Conservation (phyloP, 2,888 invertebrate genomes). For the Drosophila parthenogenetica region DNA sequence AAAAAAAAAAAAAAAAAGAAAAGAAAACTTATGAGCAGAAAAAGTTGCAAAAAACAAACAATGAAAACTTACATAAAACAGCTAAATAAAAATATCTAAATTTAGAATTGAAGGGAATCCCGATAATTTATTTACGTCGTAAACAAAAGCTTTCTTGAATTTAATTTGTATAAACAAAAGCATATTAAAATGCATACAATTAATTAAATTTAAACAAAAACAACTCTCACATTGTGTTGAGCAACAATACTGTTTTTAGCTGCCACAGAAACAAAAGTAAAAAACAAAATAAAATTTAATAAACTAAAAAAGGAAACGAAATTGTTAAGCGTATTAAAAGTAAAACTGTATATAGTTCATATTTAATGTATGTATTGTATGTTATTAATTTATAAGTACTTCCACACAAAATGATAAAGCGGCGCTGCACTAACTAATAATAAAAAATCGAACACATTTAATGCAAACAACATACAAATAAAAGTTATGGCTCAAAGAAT, state of each 20-base stretch:
- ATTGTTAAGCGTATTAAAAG: constrained; percentile 53
- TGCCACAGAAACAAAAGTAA: constrained; percentile 27
- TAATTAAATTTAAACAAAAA: constrained; percentile 39
- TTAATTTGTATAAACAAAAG: constrained; percentile 69
- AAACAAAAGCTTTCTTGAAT: constrained; percentile 79
- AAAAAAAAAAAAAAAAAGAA: constrained; percentile 42
- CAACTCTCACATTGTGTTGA: constrained; percentile 20
- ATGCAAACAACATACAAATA: constrained; percentile 9
- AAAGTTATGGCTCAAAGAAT: constrained; percentile 36
- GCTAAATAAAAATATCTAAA: constrained; percentile 3
- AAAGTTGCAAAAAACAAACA: constrained; percentile 26
- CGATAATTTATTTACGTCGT: constrained; percentile 66
- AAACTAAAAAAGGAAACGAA: constrained; percentile 23
- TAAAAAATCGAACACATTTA: neutral
- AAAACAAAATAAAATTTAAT: constrained; percentile 17
- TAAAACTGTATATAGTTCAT: constrained; percentile 71
- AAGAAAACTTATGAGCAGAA: constrained; percentile 10
- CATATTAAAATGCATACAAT: constrained; percentile 45
- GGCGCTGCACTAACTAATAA: constrained; percentile 45
- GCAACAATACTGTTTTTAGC: constrained; percentile 47
- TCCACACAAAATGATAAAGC: constrained; percentile 36
- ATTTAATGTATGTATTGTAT: constrained; percentile 73
- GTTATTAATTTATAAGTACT: constrained; percentile 70
- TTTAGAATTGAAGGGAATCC: constrained; percentile 32
- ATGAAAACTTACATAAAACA: constrained; percentile 3